phyloP scores from a whole-genome alignment of 2,797 vertebrate genomes.

The Eulemur rubriventer region DNA sequence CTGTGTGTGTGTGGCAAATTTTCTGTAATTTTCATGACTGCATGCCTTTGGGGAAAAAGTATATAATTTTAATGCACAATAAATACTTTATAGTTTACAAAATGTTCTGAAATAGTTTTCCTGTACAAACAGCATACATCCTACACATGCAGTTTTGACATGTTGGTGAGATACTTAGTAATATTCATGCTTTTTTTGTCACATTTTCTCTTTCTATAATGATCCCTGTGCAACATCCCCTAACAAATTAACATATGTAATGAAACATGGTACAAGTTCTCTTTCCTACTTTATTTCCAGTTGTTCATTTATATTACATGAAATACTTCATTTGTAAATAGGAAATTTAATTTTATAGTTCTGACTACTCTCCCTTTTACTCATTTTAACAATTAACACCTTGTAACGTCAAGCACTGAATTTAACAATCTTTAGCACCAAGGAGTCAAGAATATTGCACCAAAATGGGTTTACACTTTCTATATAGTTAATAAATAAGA shows the following conservation, averaged over 20 bases:
- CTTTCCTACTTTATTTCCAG: slow-evolving; percentile 3
- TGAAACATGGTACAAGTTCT: slow-evolving; percentile 27
- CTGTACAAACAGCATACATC: slow-evolving; percentile 66
- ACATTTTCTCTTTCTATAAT: slow-evolving; percentile 54
- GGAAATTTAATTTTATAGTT: slow-evolving; percentile 43
- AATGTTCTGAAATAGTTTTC: slow-evolving; percentile 60
- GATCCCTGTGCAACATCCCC: slow-evolving; percentile 47
- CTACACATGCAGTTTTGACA: slow-evolving; percentile 70
- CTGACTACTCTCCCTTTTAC: slow-evolving; percentile 36
- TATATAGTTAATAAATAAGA: slow-evolving; percentile 76
- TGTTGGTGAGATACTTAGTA: slow-evolving; percentile 45
- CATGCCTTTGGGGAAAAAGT: slow-evolving; percentile 42
- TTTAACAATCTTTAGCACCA: slow-evolving; percentile 74
- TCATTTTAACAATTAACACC: slow-evolving; percentile 46
- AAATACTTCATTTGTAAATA: slow-evolving; percentile 62
- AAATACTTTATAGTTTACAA: slow-evolving; percentile 75
- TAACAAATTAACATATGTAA: slow-evolving; percentile 34
- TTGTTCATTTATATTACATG: background rate
- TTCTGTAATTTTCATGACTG: slow-evolving; percentile 42
- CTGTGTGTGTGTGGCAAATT: background rate
- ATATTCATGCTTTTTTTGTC: slow-evolving; percentile 67
- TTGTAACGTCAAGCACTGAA: slow-evolving; percentile 65
- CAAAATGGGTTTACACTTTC: slow-evolving; percentile 55
- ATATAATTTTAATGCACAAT: slow-evolving; percentile 67
- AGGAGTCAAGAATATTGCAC: slow-evolving; percentile 74